phyloP scores from a whole-genome alignment of 2,113 vertebrate species.

The Python bivittatus region DNA sequence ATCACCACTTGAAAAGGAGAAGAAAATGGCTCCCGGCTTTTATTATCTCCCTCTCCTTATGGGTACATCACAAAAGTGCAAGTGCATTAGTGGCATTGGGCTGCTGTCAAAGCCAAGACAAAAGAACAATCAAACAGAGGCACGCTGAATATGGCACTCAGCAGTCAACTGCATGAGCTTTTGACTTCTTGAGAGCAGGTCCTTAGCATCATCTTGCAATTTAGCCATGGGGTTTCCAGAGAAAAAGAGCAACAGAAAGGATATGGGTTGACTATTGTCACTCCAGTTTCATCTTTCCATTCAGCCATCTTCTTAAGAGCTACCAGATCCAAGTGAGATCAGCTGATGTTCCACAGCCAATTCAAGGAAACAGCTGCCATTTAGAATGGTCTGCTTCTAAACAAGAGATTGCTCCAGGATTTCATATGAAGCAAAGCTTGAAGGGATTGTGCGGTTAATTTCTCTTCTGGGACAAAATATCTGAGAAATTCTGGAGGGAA shows the following conservation, averaged over 20 bases:
- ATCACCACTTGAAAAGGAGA: conserved; percentile 66
- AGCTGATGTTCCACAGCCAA: neutral
- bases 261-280: neutral
- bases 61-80: conserved; percentile 56
- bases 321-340: too few relatives aligned
- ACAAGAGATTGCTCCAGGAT: neutral
- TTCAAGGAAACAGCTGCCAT: neutral
- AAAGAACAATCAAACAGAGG: conserved; percentile 34
- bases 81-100: conserved; percentile 56
- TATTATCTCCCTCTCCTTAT: conserved; percentile 71
- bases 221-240: neutral
- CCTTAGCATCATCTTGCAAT: neutral
- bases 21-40: conserved; percentile 52
- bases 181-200: neutral
- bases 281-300: neutral
- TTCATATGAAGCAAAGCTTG: neutral
- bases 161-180: neutral
- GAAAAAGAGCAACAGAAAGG: neutral
- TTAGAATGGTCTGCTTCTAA: neutral
- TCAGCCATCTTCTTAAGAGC: neutral
- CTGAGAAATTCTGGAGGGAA: neutral
- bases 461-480: neutral
- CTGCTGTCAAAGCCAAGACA: conserved; percentile 50
- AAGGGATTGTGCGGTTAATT: neutral
- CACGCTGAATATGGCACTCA: conserved; percentile 8